Conservation (phyloP, 2,888 invertebrate species). For the Eupithecia abbreviata region DNA sequence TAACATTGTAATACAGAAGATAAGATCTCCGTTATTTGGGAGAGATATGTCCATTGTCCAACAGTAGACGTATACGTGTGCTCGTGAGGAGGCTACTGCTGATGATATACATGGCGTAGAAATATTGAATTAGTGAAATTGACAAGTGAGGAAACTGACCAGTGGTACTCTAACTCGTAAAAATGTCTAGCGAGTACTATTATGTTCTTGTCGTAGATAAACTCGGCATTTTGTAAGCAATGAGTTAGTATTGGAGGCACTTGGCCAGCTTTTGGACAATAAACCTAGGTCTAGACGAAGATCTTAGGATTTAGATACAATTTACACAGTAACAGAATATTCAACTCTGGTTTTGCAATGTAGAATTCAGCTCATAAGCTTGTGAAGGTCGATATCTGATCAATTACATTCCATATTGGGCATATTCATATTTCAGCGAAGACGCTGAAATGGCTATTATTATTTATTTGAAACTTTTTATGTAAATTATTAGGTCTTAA, state of each 20-base stretch:
- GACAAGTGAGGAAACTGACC: too few species aligned
- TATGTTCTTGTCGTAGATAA: neutral
- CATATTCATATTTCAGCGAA: too few species aligned
- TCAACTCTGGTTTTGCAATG: neutral
- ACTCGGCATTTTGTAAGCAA: neutral
- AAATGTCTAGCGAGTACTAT: neutral
- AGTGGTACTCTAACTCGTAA: neutral
- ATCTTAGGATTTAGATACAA: neutral
- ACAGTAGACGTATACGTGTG: neutral
- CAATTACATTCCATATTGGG: neutral
- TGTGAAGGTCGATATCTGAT: neutral
- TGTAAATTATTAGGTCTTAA: neutral
- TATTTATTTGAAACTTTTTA: too few species aligned
- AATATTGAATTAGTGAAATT: too few species aligned
- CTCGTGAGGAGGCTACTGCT: neutral
- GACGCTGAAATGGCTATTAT: too few species aligned
- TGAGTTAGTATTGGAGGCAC: neutral
- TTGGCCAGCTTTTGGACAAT: neutral
- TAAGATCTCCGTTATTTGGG: neutral
- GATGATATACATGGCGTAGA: neutral
- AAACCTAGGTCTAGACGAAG: neutral
- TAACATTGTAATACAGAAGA: neutral
- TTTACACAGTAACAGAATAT: neutral
- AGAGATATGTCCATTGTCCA: too few species aligned
- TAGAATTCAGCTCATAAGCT: neutral